Evolutionary conservation across 2,797 vertebrate genomes (phyloP), one percentile per base, ranked within the genome.

Genomic region (Antennarius maculatus): DNA sequence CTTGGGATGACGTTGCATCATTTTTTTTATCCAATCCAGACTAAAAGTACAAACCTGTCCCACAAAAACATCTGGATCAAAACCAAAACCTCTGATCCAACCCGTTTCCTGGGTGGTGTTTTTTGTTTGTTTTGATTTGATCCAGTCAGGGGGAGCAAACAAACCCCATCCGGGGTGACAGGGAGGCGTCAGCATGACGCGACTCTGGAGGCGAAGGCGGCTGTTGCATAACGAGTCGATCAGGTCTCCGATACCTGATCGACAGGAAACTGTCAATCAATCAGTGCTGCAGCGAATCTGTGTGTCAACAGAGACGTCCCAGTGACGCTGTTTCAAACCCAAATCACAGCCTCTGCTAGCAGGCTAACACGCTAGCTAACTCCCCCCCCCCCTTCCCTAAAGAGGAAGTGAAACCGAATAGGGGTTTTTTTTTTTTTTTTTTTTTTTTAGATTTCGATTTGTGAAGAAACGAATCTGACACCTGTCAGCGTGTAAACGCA

Each of bases 171-270:
- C 5, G 31, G 10, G 42, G 42, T 13, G 13, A 14, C 13, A 15
- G 15, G 13, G 11, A 43, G 13, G 4, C 3, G 12, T 14, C 15
- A 43, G 12, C 4, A 14, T 56, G 67, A 42, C 59, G 60, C 53
- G 42, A 59, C 39, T 6, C 43, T 4, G 13, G 31, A 14, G 5
- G 23, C 2, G 10, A 41, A 37, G 31, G 15, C 51, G 41, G 42
- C 42, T 59, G 48, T 78, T 86, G 18, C 71, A 67, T 69, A 85
- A 84, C 71, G 60, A 29, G 60, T 52, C 34, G 54, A 55, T 75
- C 69, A 52, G 65, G 52, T 51, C 39, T 2, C 14, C 37, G 51
- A 16, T 54, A 34, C 29, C 55, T 68, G 64, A 64, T 54, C 47
- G 14, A 64, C 45, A 56, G 71, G 73, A 67, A 23, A 2, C 23